Evolutionary conservation across 2,113 vertebrate genomes (phyloP).

Genomic region (Zeus faber): DNA sequence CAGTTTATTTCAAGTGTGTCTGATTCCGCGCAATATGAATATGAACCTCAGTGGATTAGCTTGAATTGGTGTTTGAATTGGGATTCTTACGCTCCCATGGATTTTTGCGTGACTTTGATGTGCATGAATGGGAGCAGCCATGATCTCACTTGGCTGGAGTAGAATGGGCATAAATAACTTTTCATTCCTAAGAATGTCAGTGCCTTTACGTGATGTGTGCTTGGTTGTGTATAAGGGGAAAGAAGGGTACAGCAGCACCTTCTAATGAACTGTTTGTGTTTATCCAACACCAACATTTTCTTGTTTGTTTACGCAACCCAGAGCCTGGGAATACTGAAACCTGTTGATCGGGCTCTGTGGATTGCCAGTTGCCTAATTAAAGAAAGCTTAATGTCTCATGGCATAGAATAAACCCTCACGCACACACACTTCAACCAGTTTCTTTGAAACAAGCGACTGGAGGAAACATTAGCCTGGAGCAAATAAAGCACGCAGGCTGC

Average conservation of each 20-base stretch:
- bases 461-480: slow-evolving; percentile 19
- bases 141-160: no score
- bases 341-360: slow-evolving; percentile 17
- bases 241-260: slow-evolving; percentile 3
- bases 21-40: not conserved
- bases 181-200: no score
- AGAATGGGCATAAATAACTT: no score
- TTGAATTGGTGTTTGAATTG: no score
- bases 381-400: slow-evolving; percentile 41
- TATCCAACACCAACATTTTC: slow-evolving; percentile 14
- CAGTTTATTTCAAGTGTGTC: slow-evolving; percentile 32
- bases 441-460: slow-evolving; percentile 7
- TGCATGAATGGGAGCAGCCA: not conserved
- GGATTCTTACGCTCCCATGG: not conserved
- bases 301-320: slow-evolving; percentile 34
- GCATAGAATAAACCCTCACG: slow-evolving; percentile 14
- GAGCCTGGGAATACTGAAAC: slow-evolving; percentile 29
- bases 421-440: slow-evolving; percentile 1
- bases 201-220: no score
- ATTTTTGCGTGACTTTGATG: not conserved
- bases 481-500: slow-evolving; percentile 17
- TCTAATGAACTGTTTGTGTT: slow-evolving; percentile 35
- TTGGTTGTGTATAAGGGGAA: not conserved
- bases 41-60: not conserved
- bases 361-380: slow-evolving; percentile 33